Evolutionary conservation across 2,888 invertebrate species (phyloP), one percentile per base, ranked within the genome.

Genomic region (Philhelius pedissequus): DNA sequence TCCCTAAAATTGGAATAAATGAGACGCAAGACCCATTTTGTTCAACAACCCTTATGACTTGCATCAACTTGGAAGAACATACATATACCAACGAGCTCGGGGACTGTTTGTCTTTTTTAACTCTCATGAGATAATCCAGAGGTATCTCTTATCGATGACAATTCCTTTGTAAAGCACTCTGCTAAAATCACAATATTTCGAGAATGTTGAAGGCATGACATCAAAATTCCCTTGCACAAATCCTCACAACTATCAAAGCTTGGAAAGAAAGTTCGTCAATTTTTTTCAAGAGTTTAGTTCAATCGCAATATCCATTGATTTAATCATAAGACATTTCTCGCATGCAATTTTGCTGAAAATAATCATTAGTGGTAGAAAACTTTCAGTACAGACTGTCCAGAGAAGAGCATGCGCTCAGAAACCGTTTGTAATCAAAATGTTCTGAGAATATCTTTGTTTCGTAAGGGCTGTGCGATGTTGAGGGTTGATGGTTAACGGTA

Each of bases 1-100:
- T 64, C 58, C 62, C 58, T 48, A 68, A 84, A 48, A 80, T 80
- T 71, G 84, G 73, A 76, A 84, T 76, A 84, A 84, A 84, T 80
- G 80, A 75, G 58, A 48, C 48, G 48, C 64, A 48, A 52, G 70
- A 43, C 64, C 56, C 79, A 66, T 78, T 74, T 69, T 20, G 71
- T 45, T 35, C 43, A 13, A 40, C 69, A 64, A 74, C 74, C 75
- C 79, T 75, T 74, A 52, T 48, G 40, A 38, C 58, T 27, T 32
- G 20, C 2, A 9, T n/a, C n/a, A n/a, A n/a, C n/a, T n/a, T n/a
- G n/a, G n/a, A n/a, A n/a, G n/a, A n/a, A n/a, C n/a, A n/a, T n/a
- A n/a, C n/a, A n/a, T n/a, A 54, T 60, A 15, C 11, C 58, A 32
- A 15, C 40, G 15, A 40, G 15, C 43, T 18, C 11, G 58, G 50